Evolutionary conservation across 2,888 invertebrate genomes (phyloP).

Genomic region (Lasioglossum leucozonium): DNA sequence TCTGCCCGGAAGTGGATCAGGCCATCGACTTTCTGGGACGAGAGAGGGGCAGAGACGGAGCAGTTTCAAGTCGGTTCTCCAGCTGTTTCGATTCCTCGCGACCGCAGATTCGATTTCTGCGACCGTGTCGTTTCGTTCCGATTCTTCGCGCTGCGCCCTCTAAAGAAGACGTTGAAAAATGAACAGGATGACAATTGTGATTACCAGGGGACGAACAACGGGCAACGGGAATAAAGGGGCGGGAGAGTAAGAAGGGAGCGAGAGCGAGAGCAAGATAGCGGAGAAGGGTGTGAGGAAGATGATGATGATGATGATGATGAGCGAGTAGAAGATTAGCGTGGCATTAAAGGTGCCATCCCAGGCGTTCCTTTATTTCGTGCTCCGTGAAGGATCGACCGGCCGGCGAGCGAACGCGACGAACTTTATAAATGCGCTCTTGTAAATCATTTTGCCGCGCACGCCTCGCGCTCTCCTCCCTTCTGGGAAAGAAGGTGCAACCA

Average conservation of each 20-base stretch:
- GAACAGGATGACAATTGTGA: constrained; percentile 75
- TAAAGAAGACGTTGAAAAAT: constrained; percentile 77
- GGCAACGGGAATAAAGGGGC: constrained; percentile 38
- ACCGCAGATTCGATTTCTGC: constrained; percentile 66
- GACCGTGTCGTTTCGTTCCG: constrained; percentile 58
- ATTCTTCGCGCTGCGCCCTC: constrained; percentile 70
- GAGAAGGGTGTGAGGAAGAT: constrained; percentile 21
- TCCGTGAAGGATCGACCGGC: constrained; percentile 56
- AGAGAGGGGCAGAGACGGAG: neutral
- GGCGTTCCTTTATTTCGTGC: constrained; percentile 66
- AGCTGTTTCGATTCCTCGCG: neutral
- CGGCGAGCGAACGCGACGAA: constrained; percentile 55
- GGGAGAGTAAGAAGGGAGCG: neutral
- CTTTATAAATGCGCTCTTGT: constrained; percentile 59
- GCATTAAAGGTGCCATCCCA: constrained; percentile 72
- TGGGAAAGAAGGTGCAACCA: neutral
- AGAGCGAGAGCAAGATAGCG: constrained; percentile 40
- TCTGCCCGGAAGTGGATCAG: neutral
- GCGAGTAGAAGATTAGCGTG: constrained; percentile 73
- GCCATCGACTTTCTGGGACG: neutral
- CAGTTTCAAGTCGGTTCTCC: neutral
- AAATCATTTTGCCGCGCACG: constrained; percentile 57
- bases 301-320: constrained; percentile 71
- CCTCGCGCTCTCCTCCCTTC: constrained; percentile 4
- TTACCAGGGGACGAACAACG: constrained; percentile 66